These are phyloP conservation scores for Drosophila sp. DNA, from an alignment of 1,140 invertebrate genomes.

Conservation along the genomic window DNA sequence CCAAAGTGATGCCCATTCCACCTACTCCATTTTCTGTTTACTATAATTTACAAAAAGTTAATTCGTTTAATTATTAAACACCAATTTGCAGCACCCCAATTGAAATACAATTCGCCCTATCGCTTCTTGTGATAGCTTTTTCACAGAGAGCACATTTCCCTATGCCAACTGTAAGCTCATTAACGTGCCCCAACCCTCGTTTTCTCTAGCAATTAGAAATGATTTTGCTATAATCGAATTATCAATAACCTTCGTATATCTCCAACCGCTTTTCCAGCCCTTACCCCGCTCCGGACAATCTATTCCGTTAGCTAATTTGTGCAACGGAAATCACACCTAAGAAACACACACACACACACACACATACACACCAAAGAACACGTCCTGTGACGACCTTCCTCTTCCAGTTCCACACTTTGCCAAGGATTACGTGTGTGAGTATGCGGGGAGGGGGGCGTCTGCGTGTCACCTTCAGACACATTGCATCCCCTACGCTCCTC, in stretches of 20 bases:
- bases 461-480: constrained; percentile 10
- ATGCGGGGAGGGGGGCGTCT: constrained; percentile 15
- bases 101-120: too few species aligned
- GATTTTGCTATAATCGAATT: constrained; percentile 50
- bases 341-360: constrained; percentile 9
- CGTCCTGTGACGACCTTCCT: neutral
- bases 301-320: constrained; percentile 50
- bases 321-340: constrained; percentile 61
- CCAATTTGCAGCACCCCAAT: too few species aligned
- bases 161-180: neutral
- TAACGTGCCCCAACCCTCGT: neutral
- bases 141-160: neutral
- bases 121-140: too few species aligned
- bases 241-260: constrained; percentile 33
- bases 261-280: neutral
- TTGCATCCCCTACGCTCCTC: neutral
- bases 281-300: neutral
- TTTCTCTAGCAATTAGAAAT: constrained; percentile 1
- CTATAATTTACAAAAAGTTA: neutral
- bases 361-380: neutral
- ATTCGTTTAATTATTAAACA: neutral
- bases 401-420: neutral
- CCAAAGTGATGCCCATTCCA: neutral
- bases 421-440: constrained; percentile 13
- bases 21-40: neutral